Evolutionary conservation across 2,113 vertebrate species (phyloP).

Genomic region (Ptyas mucosa): DNA sequence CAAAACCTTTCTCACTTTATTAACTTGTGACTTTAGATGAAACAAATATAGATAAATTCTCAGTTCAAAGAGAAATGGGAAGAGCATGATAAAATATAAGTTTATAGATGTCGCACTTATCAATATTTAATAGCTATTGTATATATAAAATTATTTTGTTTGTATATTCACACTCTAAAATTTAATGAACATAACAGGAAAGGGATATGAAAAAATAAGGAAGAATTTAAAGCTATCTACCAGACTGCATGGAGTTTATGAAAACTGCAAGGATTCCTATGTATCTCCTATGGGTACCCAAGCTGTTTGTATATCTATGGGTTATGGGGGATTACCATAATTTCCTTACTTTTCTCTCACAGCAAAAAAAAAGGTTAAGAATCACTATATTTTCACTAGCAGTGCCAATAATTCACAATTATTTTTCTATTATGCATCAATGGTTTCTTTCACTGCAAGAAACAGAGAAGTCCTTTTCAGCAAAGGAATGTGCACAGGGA

Average conservation of each 20-base stretch:
- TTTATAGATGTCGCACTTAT: neutral
- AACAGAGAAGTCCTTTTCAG: neutral
- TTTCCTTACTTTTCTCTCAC: neutral
- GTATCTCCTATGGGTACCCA: neutral
- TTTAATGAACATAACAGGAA: neutral
- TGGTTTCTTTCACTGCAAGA: neutral
- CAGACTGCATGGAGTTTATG: neutral
- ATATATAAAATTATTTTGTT: neutral
- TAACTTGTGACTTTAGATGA: neutral
- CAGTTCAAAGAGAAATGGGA: conserved; percentile 2
- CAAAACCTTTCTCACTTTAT: neutral
- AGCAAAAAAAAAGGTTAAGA: neutral
- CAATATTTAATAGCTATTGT: neutral
- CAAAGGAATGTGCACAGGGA: neutral
- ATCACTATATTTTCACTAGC: neutral
- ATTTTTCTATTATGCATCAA: neutral
- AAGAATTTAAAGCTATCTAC: neutral
- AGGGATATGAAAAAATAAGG: neutral
- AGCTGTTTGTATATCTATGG: neutral
- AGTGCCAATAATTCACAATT: neutral
- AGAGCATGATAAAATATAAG: neutral
- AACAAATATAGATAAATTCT: neutral
- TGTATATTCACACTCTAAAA: neutral
- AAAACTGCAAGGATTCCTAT: neutral
- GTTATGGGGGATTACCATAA: neutral